A percentile compares a stretch with the other conserved stretches of the same genome.
phyloP scores from a whole-genome alignment of 2,113 vertebrate genomes.

The Eidolon helvum region DNA sequence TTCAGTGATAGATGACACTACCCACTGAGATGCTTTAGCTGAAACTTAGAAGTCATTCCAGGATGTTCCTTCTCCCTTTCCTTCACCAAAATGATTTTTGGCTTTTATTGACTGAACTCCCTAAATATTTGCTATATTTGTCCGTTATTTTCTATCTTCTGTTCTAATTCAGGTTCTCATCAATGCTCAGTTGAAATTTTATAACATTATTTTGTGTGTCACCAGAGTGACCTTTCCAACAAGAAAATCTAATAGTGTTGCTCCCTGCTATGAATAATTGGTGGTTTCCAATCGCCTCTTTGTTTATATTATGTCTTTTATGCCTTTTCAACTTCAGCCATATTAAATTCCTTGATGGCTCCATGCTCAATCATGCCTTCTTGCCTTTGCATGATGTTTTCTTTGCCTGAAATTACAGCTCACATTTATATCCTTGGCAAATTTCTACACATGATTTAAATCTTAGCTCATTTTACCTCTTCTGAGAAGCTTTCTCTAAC shows the following conservation, averaged over 20 bases:
- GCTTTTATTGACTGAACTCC: neutral
- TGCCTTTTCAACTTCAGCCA: neutral
- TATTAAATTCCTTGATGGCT: neutral
- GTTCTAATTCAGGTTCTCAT: neutral
- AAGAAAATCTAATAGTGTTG: neutral
- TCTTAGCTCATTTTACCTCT: neutral
- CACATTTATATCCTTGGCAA: neutral
- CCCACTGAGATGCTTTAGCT: neutral
- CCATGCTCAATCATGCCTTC: neutral
- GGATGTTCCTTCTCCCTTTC: neutral
- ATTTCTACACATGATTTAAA: neutral
- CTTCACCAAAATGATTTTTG: neutral
- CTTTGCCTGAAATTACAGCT: neutral
- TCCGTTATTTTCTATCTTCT: neutral
- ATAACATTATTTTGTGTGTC: neutral
- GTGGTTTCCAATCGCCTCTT: neutral
- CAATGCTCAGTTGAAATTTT: neutral
- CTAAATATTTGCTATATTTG: neutral
- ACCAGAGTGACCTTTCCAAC: neutral
- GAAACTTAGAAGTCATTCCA: neutral
- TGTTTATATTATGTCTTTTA: neutral
- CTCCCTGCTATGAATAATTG: neutral
- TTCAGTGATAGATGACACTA: neutral
- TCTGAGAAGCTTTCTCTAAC: neutral
- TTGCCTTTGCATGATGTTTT: slow-evolving; percentile 15